Conservation (phyloP, 1,140 invertebrate species). For the Drosophila burlai region DNA sequence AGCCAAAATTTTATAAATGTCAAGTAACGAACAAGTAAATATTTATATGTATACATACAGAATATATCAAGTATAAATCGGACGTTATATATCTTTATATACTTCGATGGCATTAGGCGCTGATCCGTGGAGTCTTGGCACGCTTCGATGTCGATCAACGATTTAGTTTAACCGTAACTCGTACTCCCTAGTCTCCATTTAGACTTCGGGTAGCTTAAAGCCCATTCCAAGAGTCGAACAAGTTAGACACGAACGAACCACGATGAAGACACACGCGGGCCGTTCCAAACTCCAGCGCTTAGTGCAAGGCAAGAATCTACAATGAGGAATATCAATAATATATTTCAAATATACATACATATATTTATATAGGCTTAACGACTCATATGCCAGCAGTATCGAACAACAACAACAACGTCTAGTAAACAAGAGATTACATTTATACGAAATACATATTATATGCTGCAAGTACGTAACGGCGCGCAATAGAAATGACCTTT, state of each 20-base stretch:
- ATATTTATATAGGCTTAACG: slow-evolving; percentile 53
- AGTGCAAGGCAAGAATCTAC: slow-evolving; percentile 53
- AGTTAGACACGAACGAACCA: not conserved
- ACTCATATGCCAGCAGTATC: slow-evolving; percentile 29
- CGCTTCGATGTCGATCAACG: slow-evolving; percentile 34
- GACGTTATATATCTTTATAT: slow-evolving; percentile 51
- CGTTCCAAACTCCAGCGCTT: slow-evolving; percentile 60
- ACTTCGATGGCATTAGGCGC: slow-evolving; percentile 63
- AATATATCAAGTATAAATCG: slow-evolving; percentile 52
- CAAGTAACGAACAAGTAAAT: slow-evolving; percentile 78
- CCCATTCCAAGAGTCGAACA: slow-evolving; percentile 13
- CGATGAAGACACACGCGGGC: slow-evolving; percentile 2
- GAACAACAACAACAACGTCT: slow-evolving; percentile 43
- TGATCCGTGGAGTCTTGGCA: slow-evolving; percentile 56
- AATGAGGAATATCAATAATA: slow-evolving; percentile 69
- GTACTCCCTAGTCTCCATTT: slow-evolving; percentile 23
- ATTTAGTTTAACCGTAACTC: slow-evolving; percentile 23
- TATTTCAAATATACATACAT: slow-evolving; percentile 62
- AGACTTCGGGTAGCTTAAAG: slow-evolving; percentile 49
- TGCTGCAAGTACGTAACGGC: slow-evolving; percentile 34
- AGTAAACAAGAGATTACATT: slow-evolving; percentile 50
- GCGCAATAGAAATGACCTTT: slow-evolving; percentile 56
- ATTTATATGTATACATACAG: slow-evolving; percentile 79
- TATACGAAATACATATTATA: slow-evolving; percentile 61
- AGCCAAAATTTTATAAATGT: slow-evolving; percentile 84